phyloP scores from a whole-genome alignment of 2,113 vertebrate species.

The Kryptolebias marmoratus region DNA sequence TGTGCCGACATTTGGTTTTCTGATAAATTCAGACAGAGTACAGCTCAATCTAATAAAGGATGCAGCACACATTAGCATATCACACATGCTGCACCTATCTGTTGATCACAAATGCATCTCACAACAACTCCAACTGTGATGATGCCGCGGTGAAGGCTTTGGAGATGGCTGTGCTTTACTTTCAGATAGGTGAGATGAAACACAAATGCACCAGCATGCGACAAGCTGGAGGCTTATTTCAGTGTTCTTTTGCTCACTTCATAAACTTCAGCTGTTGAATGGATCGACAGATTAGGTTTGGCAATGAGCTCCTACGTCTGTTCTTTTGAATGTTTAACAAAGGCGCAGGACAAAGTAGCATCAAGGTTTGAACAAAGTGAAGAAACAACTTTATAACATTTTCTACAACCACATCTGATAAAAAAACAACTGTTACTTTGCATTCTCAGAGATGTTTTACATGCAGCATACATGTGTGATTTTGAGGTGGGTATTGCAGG shows the following conservation, averaged over 20 bases:
- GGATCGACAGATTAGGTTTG: slow-evolving; percentile 79
- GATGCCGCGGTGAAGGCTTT: slow-evolving; percentile 56
- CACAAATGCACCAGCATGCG: slow-evolving; percentile 29
- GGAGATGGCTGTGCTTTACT: slow-evolving; percentile 49
- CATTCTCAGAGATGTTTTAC: slow-evolving; percentile 35
- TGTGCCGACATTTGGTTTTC: slow-evolving; percentile 52
- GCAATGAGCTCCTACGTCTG: slow-evolving; percentile 49
- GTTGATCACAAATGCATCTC: slow-evolving; percentile 63
- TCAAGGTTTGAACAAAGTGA: slow-evolving; percentile 50
- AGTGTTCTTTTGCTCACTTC: slow-evolving; percentile 54
- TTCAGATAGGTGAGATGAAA: slow-evolving; percentile 73
- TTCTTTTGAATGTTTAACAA: slow-evolving; percentile 61
- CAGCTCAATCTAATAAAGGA: slow-evolving; percentile 57
- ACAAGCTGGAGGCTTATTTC: slow-evolving; percentile 53
- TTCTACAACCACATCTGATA: slow-evolving; percentile 43
- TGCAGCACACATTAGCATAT: slow-evolving; percentile 65
- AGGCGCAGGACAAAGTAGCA: slow-evolving; percentile 51
- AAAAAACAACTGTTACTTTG: slow-evolving; percentile 28
- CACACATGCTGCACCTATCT: slow-evolving; percentile 63
- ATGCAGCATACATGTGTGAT: slow-evolving; percentile 21
- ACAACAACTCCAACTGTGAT: slow-evolving; percentile 59
- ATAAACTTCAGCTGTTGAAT: slow-evolving; percentile 58
- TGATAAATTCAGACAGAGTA: slow-evolving; percentile 49
- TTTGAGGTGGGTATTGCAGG: slow-evolving; percentile 26
- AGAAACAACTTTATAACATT: slow-evolving; percentile 50